Evolutionary conservation across 2,113 vertebrate species (phyloP).

Genomic region (Zootoca vivipara): DNA sequence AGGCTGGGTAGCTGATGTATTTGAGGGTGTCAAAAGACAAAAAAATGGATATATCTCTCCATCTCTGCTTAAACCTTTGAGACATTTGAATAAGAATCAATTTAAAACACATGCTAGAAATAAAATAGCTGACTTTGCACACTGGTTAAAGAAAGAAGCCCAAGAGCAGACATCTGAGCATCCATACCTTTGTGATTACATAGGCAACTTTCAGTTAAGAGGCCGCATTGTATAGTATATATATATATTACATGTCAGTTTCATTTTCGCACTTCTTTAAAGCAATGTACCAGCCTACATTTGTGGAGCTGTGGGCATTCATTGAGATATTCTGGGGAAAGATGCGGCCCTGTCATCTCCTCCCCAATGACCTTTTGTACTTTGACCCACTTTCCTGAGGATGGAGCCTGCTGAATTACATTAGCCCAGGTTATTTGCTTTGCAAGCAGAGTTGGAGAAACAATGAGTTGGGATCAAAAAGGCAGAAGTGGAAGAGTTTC

Average conservation of each 20-base stretch:
- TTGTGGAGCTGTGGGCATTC: background rate
- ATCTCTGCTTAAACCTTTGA: background rate
- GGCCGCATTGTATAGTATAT: background rate
- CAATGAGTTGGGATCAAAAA: background rate
- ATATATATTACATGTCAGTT: background rate
- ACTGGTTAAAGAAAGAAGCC: background rate
- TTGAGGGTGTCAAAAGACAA: background rate
- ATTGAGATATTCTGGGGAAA: background rate
- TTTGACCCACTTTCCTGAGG: background rate
- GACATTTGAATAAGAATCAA: background rate
- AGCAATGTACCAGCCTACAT: background rate
- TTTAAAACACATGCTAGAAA: background rate
- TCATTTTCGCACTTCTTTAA: background rate
- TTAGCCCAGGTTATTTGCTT: background rate
- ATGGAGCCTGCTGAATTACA: background rate
- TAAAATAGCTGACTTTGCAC: background rate
- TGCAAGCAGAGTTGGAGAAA: background rate
- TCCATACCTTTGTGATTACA: background rate
- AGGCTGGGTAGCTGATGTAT: background rate
- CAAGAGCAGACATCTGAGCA: background rate
- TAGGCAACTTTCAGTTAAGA: background rate
- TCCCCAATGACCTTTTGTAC: background rate
- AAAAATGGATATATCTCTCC: background rate
- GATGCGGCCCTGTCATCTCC: background rate
- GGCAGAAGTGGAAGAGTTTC: background rate